These are phyloP conservation scores for Pyrgilauda ruficollis DNA, from an alignment of 2,113 vertebrate species.

Conservation along the genomic window DNA sequence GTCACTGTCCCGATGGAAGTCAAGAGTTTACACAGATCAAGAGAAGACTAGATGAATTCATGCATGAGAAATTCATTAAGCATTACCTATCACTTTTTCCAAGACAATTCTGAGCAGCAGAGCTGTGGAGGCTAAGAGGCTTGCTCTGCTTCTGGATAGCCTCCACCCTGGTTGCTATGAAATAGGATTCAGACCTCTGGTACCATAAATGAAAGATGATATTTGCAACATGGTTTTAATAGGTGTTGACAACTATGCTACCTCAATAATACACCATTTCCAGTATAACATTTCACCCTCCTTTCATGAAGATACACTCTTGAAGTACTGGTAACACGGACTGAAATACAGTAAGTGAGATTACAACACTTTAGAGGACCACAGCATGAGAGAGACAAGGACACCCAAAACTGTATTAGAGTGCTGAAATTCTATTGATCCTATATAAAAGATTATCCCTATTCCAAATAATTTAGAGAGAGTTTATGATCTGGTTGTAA, in stretches of 20 bases:
- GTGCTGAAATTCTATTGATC: neutral
- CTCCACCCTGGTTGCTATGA: neutral
- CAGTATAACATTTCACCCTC: neutral
- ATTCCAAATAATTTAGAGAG: neutral
- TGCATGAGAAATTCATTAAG: conserved; percentile 27
- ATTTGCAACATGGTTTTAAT: neutral
- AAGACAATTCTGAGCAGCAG: neutral
- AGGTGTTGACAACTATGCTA: neutral
- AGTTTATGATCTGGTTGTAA: neutral
- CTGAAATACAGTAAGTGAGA: neutral
- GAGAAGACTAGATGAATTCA: conserved; percentile 36
- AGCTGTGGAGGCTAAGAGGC: neutral
- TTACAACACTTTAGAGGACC: neutral
- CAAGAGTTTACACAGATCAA: conserved; percentile 29
- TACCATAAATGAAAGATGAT: neutral
- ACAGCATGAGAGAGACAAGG: neutral
- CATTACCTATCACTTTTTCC: neutral
- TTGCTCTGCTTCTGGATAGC: neutral
- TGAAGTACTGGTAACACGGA: too few species aligned
- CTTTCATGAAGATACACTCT: neutral
- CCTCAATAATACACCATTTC: neutral
- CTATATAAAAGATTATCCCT: neutral
- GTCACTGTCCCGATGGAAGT: conserved; percentile 4
- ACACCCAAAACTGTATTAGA: neutral
- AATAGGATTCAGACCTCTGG: neutral